phyloP scores from a whole-genome alignment of 2,888 invertebrate genomes.

The Baccha elongata region DNA sequence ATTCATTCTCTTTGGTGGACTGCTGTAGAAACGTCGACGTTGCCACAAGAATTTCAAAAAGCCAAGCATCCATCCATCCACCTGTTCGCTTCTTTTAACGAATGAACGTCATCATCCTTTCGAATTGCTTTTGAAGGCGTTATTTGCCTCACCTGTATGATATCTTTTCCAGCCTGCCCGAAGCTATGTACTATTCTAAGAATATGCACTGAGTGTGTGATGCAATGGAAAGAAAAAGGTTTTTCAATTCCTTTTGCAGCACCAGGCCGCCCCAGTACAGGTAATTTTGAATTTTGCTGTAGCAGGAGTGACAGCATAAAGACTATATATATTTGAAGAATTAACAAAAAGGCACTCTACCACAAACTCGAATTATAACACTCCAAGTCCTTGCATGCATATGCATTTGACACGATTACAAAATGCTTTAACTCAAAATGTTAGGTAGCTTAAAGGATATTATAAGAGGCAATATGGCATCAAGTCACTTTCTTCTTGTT shows the following conservation, averaged over 20 bases:
- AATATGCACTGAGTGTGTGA: not conserved
- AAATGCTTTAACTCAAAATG: no score
- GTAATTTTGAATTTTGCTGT: slow-evolving; percentile 11
- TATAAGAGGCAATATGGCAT: no score
- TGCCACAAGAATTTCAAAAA: slow-evolving; percentile 63
- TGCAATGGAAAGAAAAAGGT: slow-evolving; percentile 27
- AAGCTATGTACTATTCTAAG: not conserved
- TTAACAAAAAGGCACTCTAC: slow-evolving; percentile 18
- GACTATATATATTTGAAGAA: slow-evolving; percentile 51
- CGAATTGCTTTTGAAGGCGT: not conserved
- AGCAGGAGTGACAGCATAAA: slow-evolving; percentile 38
- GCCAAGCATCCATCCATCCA: slow-evolving; percentile 47
- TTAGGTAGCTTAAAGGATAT: no score
- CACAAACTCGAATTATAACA: slow-evolving; percentile 13
- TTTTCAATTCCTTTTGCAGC: slow-evolving; percentile 60
- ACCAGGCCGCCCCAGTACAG: not conserved
- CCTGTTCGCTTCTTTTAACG: slow-evolving; percentile 48
- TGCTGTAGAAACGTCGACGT: slow-evolving; percentile 27
- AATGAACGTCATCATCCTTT: slow-evolving; percentile 16
- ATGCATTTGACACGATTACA: no score
- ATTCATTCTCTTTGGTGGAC: slow-evolving; percentile 58
- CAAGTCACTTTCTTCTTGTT: no score
- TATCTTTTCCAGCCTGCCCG: slow-evolving; percentile 1
- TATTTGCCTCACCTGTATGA: slow-evolving; percentile 5
- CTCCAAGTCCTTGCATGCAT: slow-evolving; percentile 17